Evolutionary conservation across 2,888 invertebrate species (phyloP).

Genomic region (Callinectes sapidus): DNA sequence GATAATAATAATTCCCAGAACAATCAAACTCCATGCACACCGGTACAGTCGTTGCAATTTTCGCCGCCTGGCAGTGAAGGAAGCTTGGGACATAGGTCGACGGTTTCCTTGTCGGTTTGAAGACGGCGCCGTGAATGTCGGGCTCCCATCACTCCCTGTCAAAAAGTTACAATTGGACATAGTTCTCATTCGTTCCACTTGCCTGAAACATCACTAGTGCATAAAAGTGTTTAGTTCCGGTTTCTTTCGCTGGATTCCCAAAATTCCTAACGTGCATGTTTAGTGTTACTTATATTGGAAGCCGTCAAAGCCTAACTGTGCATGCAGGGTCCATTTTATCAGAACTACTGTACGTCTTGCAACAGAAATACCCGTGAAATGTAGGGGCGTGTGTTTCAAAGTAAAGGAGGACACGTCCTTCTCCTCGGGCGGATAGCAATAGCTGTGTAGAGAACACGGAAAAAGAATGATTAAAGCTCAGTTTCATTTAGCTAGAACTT

Average conservation of each 20-base stretch:
- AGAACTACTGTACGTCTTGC: neutral
- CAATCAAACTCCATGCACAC: neutral
- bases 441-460: neutral
- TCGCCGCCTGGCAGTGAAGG: neutral
- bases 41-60: neutral
- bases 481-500: no score
- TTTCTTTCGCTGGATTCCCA: neutral
- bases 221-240: neutral
- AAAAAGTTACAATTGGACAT: neutral
- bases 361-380: neutral
- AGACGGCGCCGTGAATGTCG: neutral
- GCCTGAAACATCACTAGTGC: neutral
- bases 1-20: neutral
- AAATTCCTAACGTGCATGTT: neutral
- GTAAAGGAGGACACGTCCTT: neutral
- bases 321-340: neutral
- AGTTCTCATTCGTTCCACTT: neutral
- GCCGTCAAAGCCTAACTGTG: neutral
- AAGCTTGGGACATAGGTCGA: neutral
- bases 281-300: neutral
- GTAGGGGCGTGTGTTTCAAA: neutral
- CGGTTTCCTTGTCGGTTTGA: neutral
- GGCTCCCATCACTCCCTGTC: neutral
- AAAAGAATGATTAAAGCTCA: neutral
- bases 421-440: neutral